phyloP scores from a whole-genome alignment of 2,113 vertebrate genomes.

The Thinocorus orbignyianus region DNA sequence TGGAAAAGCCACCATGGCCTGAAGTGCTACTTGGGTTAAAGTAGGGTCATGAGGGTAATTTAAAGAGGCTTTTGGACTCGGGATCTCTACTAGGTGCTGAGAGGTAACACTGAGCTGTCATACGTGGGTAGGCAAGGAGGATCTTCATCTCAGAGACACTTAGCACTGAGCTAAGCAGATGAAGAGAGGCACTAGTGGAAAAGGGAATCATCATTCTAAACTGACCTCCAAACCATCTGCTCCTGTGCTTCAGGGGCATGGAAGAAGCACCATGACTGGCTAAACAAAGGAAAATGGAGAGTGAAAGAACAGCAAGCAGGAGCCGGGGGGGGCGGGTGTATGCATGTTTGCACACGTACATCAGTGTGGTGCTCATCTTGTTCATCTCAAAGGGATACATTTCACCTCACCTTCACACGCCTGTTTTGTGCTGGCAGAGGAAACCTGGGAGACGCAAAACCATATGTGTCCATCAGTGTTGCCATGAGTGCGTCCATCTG shows the following conservation, averaged over 20 bases:
- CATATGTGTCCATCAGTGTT: too few relatives aligned
- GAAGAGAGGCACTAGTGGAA: not conserved
- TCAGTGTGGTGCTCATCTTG: not conserved
- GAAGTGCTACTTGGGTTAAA: conserved; percentile 33
- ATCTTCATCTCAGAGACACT: conserved; percentile 1
- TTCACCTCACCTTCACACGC: not conserved
- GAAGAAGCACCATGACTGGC: not conserved
- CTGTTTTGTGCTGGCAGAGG: not conserved
- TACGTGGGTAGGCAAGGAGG: not conserved
- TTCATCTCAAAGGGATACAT: not conserved
- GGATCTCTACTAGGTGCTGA: not conserved
- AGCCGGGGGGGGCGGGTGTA: not conserved
- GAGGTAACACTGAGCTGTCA: not conserved
- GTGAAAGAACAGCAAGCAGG: not conserved
- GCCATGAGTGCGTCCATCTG: too few relatives aligned
- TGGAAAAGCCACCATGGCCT: not conserved
- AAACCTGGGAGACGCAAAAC: not conserved
- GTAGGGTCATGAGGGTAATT: not conserved
- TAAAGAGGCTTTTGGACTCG: not conserved
- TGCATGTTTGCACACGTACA: accelerated
- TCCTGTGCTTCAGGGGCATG: not conserved
- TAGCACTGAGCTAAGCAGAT: not conserved
- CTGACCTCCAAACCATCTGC: not conserved
- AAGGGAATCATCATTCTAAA: not conserved
- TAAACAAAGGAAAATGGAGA: not conserved